These are phyloP conservation scores for Brevimyrus niger DNA, from an alignment of 2,113 vertebrate species.

Conservation along the genomic window DNA sequence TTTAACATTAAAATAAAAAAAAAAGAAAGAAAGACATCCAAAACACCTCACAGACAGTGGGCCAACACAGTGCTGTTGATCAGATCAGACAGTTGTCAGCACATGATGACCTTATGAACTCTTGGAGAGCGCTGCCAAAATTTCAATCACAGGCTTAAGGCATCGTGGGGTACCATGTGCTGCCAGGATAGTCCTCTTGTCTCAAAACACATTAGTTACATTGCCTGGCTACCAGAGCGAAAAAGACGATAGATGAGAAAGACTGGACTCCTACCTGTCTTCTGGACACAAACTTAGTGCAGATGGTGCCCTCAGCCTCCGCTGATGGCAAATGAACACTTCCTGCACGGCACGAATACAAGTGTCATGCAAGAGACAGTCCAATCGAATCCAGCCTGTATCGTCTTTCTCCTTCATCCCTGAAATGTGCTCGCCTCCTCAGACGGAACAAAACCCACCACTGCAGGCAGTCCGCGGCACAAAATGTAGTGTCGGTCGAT, in stretches of 20 bases:
- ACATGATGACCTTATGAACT: not conserved
- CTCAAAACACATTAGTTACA: not conserved
- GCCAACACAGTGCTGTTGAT: constrained; percentile 35
- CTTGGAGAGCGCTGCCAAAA: not conserved
- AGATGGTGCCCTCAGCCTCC: not conserved
- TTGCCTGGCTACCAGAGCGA: not conserved
- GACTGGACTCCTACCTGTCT: not conserved
- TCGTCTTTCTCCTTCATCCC: not conserved
- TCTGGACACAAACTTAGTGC: not conserved
- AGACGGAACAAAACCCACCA: not conserved
- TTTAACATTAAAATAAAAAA: constrained; percentile 64
- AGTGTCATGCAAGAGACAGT: not conserved
- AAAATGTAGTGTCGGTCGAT: constrained; percentile 7
- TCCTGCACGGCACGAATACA: not conserved
- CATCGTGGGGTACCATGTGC: not conserved
- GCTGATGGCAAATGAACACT: not conserved
- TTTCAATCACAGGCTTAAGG: not conserved
- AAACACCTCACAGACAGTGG: constrained; percentile 52
- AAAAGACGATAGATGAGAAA: constrained; percentile 6
- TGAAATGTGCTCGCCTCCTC: not conserved
- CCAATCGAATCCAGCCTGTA: not conserved
- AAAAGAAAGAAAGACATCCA: constrained; percentile 65
- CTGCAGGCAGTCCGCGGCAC: not conserved
- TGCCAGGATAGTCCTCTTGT: not conserved
- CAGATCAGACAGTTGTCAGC: constrained; percentile 23